Percentiles rank a stretch among this genome's conserved stretches.
Conservation (phyloP, 2,113 vertebrate genomes). For the Trematocara marginatum region DNA sequence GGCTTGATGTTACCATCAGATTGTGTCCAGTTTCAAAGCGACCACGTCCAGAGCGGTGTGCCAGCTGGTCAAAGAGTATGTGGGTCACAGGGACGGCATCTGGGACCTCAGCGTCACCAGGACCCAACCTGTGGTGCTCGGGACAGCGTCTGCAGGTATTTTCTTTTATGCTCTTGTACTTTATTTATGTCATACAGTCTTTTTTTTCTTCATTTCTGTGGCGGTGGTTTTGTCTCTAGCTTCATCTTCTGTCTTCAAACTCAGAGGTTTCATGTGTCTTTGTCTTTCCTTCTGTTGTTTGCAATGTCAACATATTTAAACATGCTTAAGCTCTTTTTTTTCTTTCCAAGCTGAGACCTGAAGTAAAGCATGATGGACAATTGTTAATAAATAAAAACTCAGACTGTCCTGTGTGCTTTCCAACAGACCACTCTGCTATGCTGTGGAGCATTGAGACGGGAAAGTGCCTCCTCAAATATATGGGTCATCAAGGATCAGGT, state of each 20-base stretch:
- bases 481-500: slow-evolving; percentile 96
- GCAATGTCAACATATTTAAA: fast-evolving
- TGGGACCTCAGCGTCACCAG: slow-evolving; percentile 91
- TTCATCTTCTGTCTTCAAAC: background rate
- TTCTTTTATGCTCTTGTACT: background rate
- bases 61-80: slow-evolving; percentile 90
- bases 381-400: background rate
- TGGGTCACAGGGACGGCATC: slow-evolving; percentile 92
- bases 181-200: background rate
- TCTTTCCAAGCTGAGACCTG: background rate
- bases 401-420: background rate
- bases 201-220: fast-evolving
- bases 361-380: background rate
- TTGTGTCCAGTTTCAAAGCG: slow-evolving; percentile 97
- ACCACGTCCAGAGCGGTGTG: slow-evolving; percentile 93
- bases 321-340: background rate
- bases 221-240: background rate
- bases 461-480: slow-evolving; percentile 88
- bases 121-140: slow-evolving; percentile 87
- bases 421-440: slow-evolving; percentile 89
- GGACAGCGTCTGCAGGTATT: slow-evolving; percentile 91
- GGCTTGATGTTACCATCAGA: slow-evolving; percentile 66
- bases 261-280: fast-evolving
- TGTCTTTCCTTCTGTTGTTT: background rate
- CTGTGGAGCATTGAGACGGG: slow-evolving; percentile 98